Conservation (phyloP, 2,113 vertebrate genomes). For the Bostrychus sinensis region DNA sequence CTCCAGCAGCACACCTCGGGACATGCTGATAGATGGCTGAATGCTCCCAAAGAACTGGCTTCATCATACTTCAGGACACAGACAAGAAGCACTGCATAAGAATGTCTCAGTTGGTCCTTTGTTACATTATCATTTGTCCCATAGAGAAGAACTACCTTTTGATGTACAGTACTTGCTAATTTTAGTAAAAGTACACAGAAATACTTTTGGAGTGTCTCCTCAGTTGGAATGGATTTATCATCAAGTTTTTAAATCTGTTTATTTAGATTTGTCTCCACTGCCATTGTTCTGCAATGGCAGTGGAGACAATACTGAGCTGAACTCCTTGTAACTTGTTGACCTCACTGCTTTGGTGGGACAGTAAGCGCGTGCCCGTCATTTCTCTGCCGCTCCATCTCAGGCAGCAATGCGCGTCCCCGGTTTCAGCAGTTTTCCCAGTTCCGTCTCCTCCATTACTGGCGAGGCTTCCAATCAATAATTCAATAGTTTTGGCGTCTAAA, state of each 20-base stretch:
- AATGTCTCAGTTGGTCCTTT: neutral
- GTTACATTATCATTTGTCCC: neutral
- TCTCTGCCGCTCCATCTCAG: conserved; percentile 17
- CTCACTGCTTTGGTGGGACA: conserved; percentile 3
- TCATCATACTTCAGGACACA: conserved; percentile 1
- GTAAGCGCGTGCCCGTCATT: conserved; percentile 45
- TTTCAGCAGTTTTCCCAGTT: conserved; percentile 71
- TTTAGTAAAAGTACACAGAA: neutral
- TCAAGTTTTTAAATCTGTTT: neutral
- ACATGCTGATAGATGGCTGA: conserved; percentile 52
- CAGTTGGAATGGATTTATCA: no score
- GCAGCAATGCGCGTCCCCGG: conserved; percentile 50
- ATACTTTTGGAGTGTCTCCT: no score
- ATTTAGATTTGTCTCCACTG: neutral
- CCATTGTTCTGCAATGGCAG: neutral
- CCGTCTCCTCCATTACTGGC: conserved; percentile 77
- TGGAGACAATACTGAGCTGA: neutral
- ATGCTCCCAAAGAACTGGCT: conserved; percentile 7
- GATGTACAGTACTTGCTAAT: neutral
- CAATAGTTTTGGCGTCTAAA: conserved; percentile 82
- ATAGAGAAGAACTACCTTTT: neutral
- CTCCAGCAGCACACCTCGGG: conserved; percentile 52
- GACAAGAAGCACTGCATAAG: neutral
- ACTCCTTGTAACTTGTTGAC: neutral
- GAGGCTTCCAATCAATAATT: conserved; percentile 78